Evolutionary conservation across 1,140 invertebrate genomes (phyloP), one percentile per base, ranked within the genome.

Genomic region (Zophobas atratus): DNA sequence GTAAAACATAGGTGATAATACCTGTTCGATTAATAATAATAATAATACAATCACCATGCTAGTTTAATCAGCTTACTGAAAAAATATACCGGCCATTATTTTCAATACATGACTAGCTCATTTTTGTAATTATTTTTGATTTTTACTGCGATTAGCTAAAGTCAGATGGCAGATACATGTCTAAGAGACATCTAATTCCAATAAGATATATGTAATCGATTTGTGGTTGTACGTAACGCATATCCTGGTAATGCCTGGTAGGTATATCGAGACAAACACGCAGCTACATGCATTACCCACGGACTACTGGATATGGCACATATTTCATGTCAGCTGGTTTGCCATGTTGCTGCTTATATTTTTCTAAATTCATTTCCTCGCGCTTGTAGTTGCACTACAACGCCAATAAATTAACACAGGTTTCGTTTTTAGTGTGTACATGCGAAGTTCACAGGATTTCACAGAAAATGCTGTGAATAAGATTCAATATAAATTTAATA

Each of bases 221-320:
- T 39, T 67, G 60, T 67, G 39, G 60, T 67, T 39, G 49, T 20
- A 51, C 49, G 49, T 51, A n/a, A 20, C 20, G 20, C 20, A 20
- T 20, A 20, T 20, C 20, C 20, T 20, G 20, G 20, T 20, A 20
- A 20, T 20, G 20, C 20, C 20, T 5, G 49, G 49, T 51, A n/a
- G 49, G 49, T 51, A 20, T 51, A 51, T 51, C 38, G 57, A 32
- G 35, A 63, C 57, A 36, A 39, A 67, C 60, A 43, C 39, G 36
- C 60, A 67, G 60, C 60, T 67, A 43, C 41, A 43, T 67, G 60
- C 60, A 67, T 67, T 67, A 67, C 43, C 60, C 60, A 67, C 60
- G 60, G 60, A 39, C 60, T 67, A 67, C 60, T 67, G 60, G 60
- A n/a, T 36, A 67, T 33, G 60, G 60, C 39, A 43, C 43, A 67